Percentiles rank a stretch among this genome's conserved stretches.
These are phyloP conservation scores for Phaetusa simplex DNA, from an alignment of 2,113 vertebrate species.

Conservation along the genomic window DNA sequence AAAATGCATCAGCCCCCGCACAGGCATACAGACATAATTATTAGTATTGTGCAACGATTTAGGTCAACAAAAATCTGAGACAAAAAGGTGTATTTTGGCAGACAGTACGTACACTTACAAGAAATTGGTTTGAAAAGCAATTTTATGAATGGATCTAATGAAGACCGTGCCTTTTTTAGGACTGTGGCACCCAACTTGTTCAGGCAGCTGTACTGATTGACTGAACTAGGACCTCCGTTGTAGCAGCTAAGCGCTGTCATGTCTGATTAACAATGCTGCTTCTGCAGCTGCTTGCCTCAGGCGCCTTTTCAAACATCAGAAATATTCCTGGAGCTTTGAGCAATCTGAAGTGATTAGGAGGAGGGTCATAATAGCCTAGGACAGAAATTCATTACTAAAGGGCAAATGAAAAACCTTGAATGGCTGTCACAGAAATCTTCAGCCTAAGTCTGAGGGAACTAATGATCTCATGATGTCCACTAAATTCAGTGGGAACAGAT, in stretches of 20 bases:
- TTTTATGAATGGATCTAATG: not conserved
- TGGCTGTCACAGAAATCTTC: not conserved
- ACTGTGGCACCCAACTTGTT: not conserved
- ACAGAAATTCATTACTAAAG: not conserved
- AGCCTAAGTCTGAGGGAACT: not conserved
- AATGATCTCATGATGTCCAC: not conserved
- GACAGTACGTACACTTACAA: not conserved
- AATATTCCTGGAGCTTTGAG: not conserved
- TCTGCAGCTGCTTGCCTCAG: not conserved
- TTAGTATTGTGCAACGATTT: not conserved
- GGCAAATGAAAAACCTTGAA: not conserved
- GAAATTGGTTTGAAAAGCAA: not conserved
- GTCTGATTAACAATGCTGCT: not conserved
- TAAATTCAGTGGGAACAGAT: not conserved
- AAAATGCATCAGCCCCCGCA: not conserved
- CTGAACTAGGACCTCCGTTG: not conserved
- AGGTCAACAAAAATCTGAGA: not conserved
- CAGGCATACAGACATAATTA: not conserved
- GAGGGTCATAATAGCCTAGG: not conserved
- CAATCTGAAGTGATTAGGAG: not conserved
- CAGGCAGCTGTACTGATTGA: not conserved
- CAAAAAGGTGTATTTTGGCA: not conserved
- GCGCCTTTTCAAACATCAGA: fast-evolving
- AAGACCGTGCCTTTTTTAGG: not conserved
- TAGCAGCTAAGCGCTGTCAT: not conserved